phyloP scores from a whole-genome alignment of 1,140 invertebrate genomes.

The Ruditapes philippinarum region DNA sequence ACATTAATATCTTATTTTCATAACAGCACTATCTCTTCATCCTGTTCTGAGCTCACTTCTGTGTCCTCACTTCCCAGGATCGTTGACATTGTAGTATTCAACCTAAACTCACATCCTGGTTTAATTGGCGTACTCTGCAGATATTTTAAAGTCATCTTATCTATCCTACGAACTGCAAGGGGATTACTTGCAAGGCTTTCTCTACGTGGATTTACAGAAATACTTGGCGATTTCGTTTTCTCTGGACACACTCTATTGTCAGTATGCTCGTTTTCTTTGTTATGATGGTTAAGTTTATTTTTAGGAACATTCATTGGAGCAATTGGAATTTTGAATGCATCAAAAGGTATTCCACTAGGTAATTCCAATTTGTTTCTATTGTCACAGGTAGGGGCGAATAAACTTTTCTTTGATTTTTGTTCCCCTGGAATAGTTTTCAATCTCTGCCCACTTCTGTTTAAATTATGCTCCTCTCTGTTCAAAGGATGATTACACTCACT shows the following conservation, averaged over 20 bases:
- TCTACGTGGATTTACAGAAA: background rate
- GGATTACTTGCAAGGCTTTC: background rate
- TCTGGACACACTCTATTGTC: background rate
- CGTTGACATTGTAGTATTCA: constrained; percentile 17
- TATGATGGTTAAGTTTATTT: background rate
- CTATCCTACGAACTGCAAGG: background rate
- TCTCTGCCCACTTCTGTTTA: background rate
- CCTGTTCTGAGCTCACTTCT: background rate
- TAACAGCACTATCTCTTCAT: constrained; percentile 7
- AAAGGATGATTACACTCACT: background rate
- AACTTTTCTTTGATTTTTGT: constrained; percentile 22
- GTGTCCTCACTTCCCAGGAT: background rate
- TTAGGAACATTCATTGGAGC: background rate
- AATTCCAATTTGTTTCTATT: background rate
- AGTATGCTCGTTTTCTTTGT: constrained; percentile 20
- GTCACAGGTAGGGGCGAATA: background rate
- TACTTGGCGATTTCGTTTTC: background rate
- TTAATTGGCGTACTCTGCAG: constrained; percentile 21
- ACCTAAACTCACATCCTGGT: background rate
- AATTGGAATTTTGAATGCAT: constrained; percentile 17
- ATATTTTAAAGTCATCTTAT: constrained; percentile 3
- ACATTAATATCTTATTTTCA: too few relatives aligned
- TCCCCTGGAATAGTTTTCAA: background rate
- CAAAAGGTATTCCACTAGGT: background rate
- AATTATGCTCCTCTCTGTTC: background rate